Evolutionary conservation across 1,140 invertebrate species (phyloP).

Genomic region (Drosophila saltans): DNA sequence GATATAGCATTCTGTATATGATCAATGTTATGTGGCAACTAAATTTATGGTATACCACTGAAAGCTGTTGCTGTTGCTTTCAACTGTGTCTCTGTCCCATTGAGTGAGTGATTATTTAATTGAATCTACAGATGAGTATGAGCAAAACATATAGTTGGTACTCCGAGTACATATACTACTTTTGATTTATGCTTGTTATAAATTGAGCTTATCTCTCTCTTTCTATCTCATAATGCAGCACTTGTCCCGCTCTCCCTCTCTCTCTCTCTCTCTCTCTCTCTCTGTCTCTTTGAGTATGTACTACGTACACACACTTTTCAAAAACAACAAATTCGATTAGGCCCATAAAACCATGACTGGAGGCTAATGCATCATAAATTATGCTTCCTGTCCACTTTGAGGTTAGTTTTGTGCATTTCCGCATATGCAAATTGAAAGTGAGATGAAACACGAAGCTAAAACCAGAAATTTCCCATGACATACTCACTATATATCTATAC

Average conservation of each 20-base stretch:
- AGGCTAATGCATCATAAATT: slow-evolving; percentile 37
- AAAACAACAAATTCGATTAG: slow-evolving; percentile 42
- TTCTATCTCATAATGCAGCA: neutral
- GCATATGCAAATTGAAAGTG: slow-evolving; percentile 55
- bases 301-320: neutral
- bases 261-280: neutral
- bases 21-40: slow-evolving; percentile 6
- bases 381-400: slow-evolving; percentile 43
- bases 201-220: slow-evolving; percentile 44
- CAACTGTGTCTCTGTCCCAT: slow-evolving; percentile 26
- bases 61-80: slow-evolving; percentile 39
- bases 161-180: neutral
- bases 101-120: slow-evolving; percentile 68
- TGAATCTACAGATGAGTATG: slow-evolving; percentile 40
- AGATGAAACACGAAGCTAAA: slow-evolving; percentile 29
- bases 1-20: slow-evolving; percentile 16
- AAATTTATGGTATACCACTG: neutral
- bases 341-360: slow-evolving; percentile 20
- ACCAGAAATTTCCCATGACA: slow-evolving; percentile 27
- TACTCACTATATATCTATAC: neutral
- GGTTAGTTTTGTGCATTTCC: slow-evolving; percentile 52
- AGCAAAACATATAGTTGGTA: neutral
- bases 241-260: neutral
- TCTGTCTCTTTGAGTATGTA: neutral
- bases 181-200: slow-evolving; percentile 37